phyloP scores from a whole-genome alignment of 2,113 vertebrate species.

The Odocoileus virginianus region DNA sequence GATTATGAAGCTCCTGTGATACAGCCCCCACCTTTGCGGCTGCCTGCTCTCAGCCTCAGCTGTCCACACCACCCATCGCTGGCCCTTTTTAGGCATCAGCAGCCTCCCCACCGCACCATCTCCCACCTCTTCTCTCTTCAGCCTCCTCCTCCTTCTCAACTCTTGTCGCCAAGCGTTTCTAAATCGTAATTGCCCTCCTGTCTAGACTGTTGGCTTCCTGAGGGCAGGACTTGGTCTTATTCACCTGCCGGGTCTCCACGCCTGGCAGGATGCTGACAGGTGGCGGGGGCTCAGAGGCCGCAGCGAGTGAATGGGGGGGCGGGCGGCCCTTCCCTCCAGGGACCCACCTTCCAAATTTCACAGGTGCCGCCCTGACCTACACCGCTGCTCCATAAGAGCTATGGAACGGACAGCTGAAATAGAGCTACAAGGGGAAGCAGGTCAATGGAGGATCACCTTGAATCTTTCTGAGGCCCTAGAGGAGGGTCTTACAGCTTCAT shows the following conservation, averaged over 20 bases:
- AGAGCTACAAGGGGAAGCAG: neutral
- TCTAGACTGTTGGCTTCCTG: neutral
- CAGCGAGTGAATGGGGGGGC: neutral
- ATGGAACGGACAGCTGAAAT: neutral
- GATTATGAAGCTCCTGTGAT: neutral
- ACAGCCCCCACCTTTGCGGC: accelerated
- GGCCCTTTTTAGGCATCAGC: neutral
- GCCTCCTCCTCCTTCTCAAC: neutral
- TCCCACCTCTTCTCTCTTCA: neutral
- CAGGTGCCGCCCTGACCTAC: neutral
- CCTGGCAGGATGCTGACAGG: accelerated
- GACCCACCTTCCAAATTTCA: neutral
- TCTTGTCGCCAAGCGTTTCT: neutral
- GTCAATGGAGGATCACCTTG: neutral
- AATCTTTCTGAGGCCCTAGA: neutral
- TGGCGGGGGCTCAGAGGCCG: neutral
- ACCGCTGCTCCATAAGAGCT: neutral
- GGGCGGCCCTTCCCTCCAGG: neutral
- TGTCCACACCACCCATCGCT: accelerated
- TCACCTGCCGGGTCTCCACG: neutral
- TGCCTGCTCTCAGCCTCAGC: neutral
- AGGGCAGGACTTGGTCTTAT: neutral
- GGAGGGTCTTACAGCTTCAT: neutral
- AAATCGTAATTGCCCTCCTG: neutral
- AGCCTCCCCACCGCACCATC: neutral